Conservation (phyloP, 2,888 invertebrate species). For the Sussaba pulchella region DNA sequence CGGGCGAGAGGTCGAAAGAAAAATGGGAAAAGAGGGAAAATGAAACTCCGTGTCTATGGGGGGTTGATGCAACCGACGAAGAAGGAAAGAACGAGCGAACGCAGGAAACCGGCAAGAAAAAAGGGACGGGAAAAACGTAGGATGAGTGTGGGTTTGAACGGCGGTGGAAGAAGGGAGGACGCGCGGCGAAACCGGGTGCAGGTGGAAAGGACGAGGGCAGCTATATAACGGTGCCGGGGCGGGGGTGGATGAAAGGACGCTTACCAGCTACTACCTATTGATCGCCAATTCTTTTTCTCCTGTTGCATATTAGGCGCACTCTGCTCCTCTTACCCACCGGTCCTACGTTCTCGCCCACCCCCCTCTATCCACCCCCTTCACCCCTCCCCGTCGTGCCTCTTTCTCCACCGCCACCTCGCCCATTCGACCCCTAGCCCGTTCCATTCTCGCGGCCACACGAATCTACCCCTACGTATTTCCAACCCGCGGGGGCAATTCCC, state of each 20-base stretch:
- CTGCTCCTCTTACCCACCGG: constrained; percentile 75
- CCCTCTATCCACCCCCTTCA: constrained; percentile 17
- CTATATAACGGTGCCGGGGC: constrained; percentile 37
- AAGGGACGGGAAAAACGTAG: constrained; percentile 40
- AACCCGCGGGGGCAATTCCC: constrained; percentile 66
- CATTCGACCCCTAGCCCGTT: constrained; percentile 52
- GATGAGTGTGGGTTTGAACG: constrained; percentile 53
- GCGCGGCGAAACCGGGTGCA: constrained; percentile 54
- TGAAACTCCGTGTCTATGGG: constrained; percentile 32
- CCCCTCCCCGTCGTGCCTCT: constrained; percentile 55
- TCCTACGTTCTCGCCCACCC: constrained; percentile 63
- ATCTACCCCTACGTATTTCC: constrained; percentile 75
- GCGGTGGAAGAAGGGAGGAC: constrained; percentile 3
- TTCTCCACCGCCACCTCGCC: constrained; percentile 71
- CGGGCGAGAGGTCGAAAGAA: constrained; percentile 18
- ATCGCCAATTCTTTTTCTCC: constrained; percentile 85
- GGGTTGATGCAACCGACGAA: constrained; percentile 36
- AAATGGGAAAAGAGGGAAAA: constrained; percentile 17
- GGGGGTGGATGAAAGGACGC: constrained; percentile 84
- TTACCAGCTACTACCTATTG: constrained; percentile 85
- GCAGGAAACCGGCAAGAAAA: constrained; percentile 72
- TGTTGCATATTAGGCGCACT: constrained; percentile 84
- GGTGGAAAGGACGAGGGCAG: constrained; percentile 72
- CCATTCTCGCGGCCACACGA: constrained; percentile 71
- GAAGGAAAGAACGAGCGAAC: constrained; percentile 57